Percentiles rank a stretch among this genome's conserved stretches.
Evolutionary conservation across 2,797 vertebrate genomes (phyloP).

Genomic region (Cuculus canorus): DNA sequence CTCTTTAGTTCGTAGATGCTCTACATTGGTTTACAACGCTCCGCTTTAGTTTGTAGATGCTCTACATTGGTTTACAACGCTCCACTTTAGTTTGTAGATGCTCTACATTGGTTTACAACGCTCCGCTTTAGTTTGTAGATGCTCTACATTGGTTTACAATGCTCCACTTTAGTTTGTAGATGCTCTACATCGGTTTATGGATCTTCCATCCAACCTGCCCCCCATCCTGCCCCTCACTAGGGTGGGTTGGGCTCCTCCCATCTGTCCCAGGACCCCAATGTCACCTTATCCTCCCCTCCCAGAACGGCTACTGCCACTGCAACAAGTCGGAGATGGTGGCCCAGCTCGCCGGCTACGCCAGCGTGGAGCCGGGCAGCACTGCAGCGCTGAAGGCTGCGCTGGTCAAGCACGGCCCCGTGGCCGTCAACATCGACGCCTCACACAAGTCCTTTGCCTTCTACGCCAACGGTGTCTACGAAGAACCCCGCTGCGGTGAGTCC

Average conservation of each 20-base stretch:
- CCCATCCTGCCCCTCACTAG: not conserved
- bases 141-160: not conserved
- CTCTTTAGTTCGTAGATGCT: no score
- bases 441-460: conserved; percentile 81
- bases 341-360: conserved; percentile 72
- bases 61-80: no score
- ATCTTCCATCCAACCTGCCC: not conserved
- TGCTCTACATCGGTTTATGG: not conserved
- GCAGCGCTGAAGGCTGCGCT: conserved; percentile 76
- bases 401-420: conserved; percentile 76
- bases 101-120: not conserved
- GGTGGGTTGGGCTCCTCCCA: not conserved
- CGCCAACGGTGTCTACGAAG: conserved; percentile 77
- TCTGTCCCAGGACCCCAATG: fast-evolving
- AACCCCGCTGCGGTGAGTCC: conserved; percentile 76
- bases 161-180: not conserved
- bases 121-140: not conserved
- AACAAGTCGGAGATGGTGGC: conserved; percentile 75
- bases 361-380: conserved; percentile 71
- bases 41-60: not conserved
- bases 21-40: no score
- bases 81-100: no score
- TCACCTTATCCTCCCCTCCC: not conserved
- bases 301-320: conserved; percentile 82
- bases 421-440: conserved; percentile 76